Conservation (phyloP, 2,888 invertebrate species). For the Anaspis maculata region DNA sequence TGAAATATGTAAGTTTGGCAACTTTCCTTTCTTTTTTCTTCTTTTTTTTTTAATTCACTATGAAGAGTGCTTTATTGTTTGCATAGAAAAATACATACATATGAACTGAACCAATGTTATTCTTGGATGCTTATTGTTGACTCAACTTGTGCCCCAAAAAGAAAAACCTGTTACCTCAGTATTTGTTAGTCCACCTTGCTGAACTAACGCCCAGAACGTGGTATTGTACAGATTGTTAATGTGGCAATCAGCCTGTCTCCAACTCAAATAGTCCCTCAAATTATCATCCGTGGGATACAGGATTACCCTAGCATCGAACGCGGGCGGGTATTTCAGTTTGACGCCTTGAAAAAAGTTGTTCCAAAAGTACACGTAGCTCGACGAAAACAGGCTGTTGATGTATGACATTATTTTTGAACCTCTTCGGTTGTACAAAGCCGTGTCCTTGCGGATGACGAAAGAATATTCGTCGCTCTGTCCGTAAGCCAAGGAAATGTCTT, state of each 20-base stretch:
- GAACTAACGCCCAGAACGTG: constrained; percentile 85
- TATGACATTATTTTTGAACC: constrained; percentile 77
- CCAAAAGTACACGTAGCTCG: constrained; percentile 86
- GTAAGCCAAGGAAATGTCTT: constrained; percentile 75
- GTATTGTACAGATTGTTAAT: constrained; percentile 97
- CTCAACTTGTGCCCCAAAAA: too few species aligned
- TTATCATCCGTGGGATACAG: constrained; percentile 83
- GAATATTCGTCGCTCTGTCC: constrained; percentile 98
- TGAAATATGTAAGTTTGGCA: too few species aligned
- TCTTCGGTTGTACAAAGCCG: constrained; percentile 70
- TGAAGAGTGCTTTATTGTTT: too few species aligned
- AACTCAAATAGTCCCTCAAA: constrained; percentile 80
- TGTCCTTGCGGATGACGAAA: constrained; percentile 76
- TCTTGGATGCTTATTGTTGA: too few species aligned
- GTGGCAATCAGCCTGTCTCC: constrained; percentile 93
- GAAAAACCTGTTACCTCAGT: constrained; percentile 53
- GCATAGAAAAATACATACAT: too few species aligned
- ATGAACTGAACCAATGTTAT: too few species aligned
- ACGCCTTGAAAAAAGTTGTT: constrained; percentile 61
- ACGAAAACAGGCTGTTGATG: constrained; percentile 81
- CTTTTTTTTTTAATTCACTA: neutral
- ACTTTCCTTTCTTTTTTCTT: too few species aligned
- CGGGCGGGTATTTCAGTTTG: constrained; percentile 73
- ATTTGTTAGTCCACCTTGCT: constrained; percentile 64
- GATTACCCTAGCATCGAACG: constrained; percentile 87